Conservation (phyloP, 2,113 vertebrate species). For the Paradoxurus hermaphroditus region DNA sequence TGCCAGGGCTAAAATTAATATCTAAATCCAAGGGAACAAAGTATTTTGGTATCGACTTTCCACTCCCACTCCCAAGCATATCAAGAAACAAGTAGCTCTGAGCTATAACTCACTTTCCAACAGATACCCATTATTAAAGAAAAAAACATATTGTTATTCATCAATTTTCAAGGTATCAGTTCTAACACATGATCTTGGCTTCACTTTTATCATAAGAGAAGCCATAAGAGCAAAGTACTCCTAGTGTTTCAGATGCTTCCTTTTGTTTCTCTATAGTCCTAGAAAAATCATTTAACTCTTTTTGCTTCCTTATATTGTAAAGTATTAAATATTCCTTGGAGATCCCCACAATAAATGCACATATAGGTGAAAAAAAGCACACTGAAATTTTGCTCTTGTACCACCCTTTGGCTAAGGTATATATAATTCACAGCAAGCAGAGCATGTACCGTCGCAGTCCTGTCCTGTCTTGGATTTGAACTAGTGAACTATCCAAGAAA, state of each 20-base stretch:
- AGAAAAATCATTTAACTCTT: neutral
- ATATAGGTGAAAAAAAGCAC: neutral
- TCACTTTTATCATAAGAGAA: neutral
- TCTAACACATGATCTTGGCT: neutral
- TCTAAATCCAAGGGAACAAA: conserved; percentile 44
- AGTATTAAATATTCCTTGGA: neutral
- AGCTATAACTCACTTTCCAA: conserved; percentile 18
- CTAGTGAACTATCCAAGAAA: neutral
- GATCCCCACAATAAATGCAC: neutral
- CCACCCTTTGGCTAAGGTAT: neutral
- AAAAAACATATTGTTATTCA: neutral
- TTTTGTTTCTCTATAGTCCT: neutral
- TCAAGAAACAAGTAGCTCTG: conserved; percentile 44
- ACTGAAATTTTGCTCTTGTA: neutral
- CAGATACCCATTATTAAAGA: conserved; percentile 18
- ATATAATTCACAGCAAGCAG: neutral
- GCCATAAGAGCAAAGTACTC: neutral
- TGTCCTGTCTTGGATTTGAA: neutral
- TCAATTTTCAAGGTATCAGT: conserved; percentile 22
- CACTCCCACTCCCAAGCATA: neutral
- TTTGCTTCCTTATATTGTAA: neutral
- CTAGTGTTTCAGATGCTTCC: neutral
- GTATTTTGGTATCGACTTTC: conserved; percentile 48
- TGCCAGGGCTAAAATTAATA: conserved; percentile 29
- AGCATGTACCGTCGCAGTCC: neutral